Conservation (phyloP, 2,888 invertebrate genomes). For the Tillus elongatus region DNA sequence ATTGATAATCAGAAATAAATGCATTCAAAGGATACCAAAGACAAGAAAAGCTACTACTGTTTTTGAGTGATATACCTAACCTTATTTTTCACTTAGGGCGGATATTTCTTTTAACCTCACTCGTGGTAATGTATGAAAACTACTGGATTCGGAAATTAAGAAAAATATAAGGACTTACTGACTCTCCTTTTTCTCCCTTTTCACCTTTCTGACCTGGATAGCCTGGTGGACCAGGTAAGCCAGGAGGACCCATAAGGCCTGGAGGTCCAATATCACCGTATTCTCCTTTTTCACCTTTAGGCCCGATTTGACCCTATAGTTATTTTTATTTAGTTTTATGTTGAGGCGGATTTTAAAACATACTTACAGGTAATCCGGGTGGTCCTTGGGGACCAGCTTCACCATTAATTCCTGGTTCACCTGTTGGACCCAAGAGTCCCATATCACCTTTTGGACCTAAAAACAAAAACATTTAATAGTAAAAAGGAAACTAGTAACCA, state of each 20-base stretch:
- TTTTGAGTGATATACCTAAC: too few species aligned
- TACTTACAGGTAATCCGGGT: constrained; percentile 67
- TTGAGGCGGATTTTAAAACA: not conserved
- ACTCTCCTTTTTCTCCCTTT: constrained; percentile 87
- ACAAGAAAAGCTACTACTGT: too few species aligned
- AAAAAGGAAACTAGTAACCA: too few species aligned
- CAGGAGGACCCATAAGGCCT: constrained; percentile 90
- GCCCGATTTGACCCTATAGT: constrained; percentile 65
- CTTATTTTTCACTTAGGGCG: too few species aligned
- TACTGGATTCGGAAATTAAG: too few species aligned
- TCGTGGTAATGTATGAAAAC: too few species aligned
- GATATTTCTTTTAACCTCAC: too few species aligned
- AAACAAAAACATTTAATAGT: constrained; percentile 22
- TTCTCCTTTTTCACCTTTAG: constrained; percentile 81
- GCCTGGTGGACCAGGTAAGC: constrained; percentile 70
- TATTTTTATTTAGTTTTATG: not conserved
- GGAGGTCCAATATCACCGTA: constrained; percentile 89
- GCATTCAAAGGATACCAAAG: too few species aligned
- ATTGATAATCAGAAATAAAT: too few species aligned
- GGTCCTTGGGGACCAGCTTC: constrained; percentile 81
- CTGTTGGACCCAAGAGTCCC: constrained; percentile 67
- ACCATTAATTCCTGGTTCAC: constrained; percentile 65
- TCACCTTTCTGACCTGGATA: constrained; percentile 86
- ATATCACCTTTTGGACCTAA: constrained; percentile 65
- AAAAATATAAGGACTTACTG: constrained; percentile 68